Conservation (phyloP, 2,888 invertebrate species). For the Caenorhabditis panamensis region DNA sequence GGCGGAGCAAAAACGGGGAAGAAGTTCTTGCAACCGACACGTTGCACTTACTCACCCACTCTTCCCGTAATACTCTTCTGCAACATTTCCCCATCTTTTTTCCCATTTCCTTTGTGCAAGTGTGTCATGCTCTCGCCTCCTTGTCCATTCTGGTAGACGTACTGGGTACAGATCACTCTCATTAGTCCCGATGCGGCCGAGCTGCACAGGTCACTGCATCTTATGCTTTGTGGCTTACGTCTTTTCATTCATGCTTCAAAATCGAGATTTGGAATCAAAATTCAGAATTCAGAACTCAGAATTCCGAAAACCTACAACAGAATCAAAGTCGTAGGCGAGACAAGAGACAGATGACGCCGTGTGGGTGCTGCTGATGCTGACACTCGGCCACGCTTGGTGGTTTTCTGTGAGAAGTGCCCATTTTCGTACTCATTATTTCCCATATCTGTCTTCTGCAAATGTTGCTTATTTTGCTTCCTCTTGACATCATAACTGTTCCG, state of each 20-base stretch:
- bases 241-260: too few relatives aligned
- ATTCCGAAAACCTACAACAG: neutral
- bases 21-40: constrained; percentile 29
- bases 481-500: neutral
- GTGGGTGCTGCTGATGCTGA: too few relatives aligned
- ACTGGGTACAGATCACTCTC: neutral
- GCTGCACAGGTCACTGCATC: too few relatives aligned
- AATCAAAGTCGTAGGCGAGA: neutral
- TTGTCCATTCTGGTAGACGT: neutral
- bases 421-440: constrained; percentile 8
- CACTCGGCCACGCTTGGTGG: constrained; percentile 7
- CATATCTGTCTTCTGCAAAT: neutral
- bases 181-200: neutral
- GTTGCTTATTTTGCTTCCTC: neutral
- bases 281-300: too few relatives aligned
- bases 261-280: too few relatives aligned
- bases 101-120: constrained; percentile 13
- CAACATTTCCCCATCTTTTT: constrained; percentile 28
- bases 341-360: neutral
- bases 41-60: constrained; percentile 21
- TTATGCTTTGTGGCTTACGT: too few relatives aligned
- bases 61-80: constrained; percentile 7
- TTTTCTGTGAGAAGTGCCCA: constrained; percentile 7
- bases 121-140: neutral
- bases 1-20: neutral